Evolutionary conservation across 2,797 vertebrate species (phyloP).

Genomic region (Hydrocynus forskahlii): DNA sequence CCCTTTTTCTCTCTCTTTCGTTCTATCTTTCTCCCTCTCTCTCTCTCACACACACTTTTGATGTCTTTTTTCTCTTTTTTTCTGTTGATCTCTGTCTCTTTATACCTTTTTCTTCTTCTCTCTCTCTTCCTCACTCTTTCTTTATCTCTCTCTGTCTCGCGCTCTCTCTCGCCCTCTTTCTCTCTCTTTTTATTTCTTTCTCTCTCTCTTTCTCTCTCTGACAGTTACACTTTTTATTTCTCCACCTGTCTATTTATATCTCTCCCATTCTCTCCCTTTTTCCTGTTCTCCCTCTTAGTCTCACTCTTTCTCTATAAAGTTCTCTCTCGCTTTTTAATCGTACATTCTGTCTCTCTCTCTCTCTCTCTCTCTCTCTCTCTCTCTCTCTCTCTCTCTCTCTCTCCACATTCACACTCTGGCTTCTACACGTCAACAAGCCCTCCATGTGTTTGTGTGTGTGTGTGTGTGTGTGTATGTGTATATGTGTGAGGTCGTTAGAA

Average conservation of each 20-base stretch:
- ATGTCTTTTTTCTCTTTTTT: not conserved
- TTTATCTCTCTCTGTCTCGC: no score
- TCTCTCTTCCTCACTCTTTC: no score
- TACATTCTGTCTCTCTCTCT: not conserved
- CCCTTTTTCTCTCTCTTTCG: not conserved
- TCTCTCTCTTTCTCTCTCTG: no score
- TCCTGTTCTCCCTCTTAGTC: not conserved
- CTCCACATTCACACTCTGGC: constrained; percentile 45
- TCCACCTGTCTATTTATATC: no score
- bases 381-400: not conserved
- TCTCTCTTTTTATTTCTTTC: no score
- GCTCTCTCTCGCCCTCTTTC: no score
- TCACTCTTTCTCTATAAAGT: no score
- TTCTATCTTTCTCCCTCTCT: not conserved
- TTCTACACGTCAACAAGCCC: constrained; percentile 24
- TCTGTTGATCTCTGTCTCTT: not conserved
- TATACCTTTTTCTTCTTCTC: no score
- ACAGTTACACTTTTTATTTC: no score
- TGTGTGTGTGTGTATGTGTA: constrained; percentile 26
- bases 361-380: not conserved
- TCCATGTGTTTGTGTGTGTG: constrained; percentile 20
- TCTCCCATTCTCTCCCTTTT: not conserved
- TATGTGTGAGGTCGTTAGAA: constrained; percentile 34
- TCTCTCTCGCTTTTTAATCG: no score
- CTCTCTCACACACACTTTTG: not conserved